Base-by-base conservation (phyloP, 2,888 invertebrate species). In the Melieria omissa region DNA sequence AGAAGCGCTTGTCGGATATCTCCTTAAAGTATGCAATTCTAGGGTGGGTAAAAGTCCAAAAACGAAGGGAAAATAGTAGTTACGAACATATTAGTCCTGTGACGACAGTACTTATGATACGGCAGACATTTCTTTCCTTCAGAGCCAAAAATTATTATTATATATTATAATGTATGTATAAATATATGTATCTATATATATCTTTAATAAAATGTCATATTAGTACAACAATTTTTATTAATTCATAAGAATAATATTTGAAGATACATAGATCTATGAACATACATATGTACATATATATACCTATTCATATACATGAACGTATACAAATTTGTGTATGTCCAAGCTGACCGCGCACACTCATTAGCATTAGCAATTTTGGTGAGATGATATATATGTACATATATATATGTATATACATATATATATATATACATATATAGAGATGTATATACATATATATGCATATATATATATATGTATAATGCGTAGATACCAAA, bases 251-350 rank as follows among this genome's bases (percentile, higher is more conserved):
- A 54, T 73, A 49, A 57, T 64, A 61, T 14, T 16, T 70, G 46
- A 47, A 58, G 54, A 54, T 61, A 68, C 44, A 68, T 66, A 64
- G 9, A 73, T 54, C 70, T 62, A 58, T 55, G 71, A 55, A 65
- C 66, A 61, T 52, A 73, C 66, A 58, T 71, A 64, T 69, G 58
- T n/a, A 60, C 46, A 67, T 16, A 66, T 45, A 67, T 16, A 66
- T 57, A 58, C 5, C 61, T 72, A 8, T 41, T 46, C 63, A 55
- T 10, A 73, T 72, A 65, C 68, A 72, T 69, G 67, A 72, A 68
- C 72, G 72, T 76, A 76, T 12, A 65, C 49, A 41, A 42, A 42
- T 60, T 4, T 60, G 9, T 9, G 12, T 60, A 7, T 10, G 41
- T n/a, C 10, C 52, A 16, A n/a, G 12, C 68, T 61, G 16, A 55